Evolutionary conservation across 1,140 invertebrate species (phyloP).

Genomic region (Aphelinus certus): DNA sequence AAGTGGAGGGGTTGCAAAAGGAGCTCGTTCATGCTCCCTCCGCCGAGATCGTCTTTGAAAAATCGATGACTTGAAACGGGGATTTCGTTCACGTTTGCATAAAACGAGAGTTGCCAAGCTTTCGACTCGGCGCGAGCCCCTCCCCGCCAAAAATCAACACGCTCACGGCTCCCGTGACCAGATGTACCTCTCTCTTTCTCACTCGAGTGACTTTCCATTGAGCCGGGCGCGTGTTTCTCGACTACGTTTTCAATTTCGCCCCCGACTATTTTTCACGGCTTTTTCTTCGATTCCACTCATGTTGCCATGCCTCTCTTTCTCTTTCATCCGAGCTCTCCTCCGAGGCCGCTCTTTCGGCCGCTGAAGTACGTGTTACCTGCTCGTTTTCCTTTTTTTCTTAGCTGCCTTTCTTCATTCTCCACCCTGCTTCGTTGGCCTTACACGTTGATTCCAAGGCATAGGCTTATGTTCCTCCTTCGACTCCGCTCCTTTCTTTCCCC

Average conservation of each 20-base stretch:
- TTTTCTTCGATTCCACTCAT: conserved; percentile 21
- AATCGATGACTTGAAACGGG: conserved; percentile 53
- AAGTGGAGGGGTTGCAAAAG: conserved; percentile 12
- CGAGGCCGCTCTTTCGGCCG: conserved; percentile 25
- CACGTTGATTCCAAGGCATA: conserved; percentile 4
- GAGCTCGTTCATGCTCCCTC: conserved; percentile 9
- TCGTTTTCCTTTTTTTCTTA: conserved; percentile 24
- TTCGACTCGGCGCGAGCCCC: not conserved
- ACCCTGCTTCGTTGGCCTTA: not conserved
- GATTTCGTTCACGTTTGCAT: conserved; percentile 51
- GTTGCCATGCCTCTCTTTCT: not conserved
- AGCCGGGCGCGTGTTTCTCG: conserved; percentile 27
- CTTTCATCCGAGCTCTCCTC: not conserved
- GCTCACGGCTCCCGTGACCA: conserved; percentile 36
- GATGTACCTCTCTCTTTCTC: conserved; percentile 12
- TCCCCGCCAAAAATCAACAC: conserved; percentile 41
- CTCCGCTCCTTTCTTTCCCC: not conserved
- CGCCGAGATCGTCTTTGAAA: conserved; percentile 50
- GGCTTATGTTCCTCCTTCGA: not conserved
- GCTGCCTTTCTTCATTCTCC: not conserved
- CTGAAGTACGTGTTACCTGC: conserved; percentile 16
- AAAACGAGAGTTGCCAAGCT: conserved; percentile 48
- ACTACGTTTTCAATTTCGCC: conserved; percentile 51
- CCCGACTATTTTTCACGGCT: conserved; percentile 45
- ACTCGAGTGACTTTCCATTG: conserved; percentile 2